Evolutionary conservation across 1,140 invertebrate genomes (phyloP), one percentile per base, ranked within the genome.

Genomic region (Drosophila leontia): DNA sequence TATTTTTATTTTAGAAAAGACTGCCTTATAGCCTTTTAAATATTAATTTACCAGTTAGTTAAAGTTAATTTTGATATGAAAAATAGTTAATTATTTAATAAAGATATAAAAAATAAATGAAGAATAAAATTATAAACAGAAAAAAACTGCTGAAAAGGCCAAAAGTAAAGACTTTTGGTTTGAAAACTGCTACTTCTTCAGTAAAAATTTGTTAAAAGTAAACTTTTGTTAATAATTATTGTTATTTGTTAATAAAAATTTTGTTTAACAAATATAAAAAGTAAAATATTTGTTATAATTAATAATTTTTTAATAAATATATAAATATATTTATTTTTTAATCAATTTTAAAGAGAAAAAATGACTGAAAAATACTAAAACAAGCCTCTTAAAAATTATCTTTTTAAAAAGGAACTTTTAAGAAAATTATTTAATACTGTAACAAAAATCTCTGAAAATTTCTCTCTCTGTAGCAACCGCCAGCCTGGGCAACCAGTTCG

Each of bases 401-500:
- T 26, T 26, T 26, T 4, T 26, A 29, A 29, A 29, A 29, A 29
- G 26, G 5, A 7, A 23, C 23, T n/a, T n/a, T n/a, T n/a, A n/a
- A n/a, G n/a, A n/a, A n/a, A 23, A 23, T 23, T 2, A 2, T 23
- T 23, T 29, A 29, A 7, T 29, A 29, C 26, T 29, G 5, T 29
- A 29, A 4, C 2, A 26, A 5, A 32, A 9, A 6, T 15, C 1
- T 13, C 4, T 0, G 0, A 1, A n/a, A 42, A 42, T 62, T 34
- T 65, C 19, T 39, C 35, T 65, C 41, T 44, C 29, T 19, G 62
- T 64, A 39, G 39, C 57, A 75, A 39, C 29, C 44, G 48, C 42
- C 41, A 29, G 47, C 72, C 65, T 48, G 58, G 65, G 71, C 81
- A 62, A 42, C 42, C 78, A 79, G 56, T 60, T 64, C 68, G 69